Percentiles rank a stretch among this genome's conserved stretches.
Conservation (phyloP, 2,888 invertebrate species). For the Melieria crassipennis region DNA sequence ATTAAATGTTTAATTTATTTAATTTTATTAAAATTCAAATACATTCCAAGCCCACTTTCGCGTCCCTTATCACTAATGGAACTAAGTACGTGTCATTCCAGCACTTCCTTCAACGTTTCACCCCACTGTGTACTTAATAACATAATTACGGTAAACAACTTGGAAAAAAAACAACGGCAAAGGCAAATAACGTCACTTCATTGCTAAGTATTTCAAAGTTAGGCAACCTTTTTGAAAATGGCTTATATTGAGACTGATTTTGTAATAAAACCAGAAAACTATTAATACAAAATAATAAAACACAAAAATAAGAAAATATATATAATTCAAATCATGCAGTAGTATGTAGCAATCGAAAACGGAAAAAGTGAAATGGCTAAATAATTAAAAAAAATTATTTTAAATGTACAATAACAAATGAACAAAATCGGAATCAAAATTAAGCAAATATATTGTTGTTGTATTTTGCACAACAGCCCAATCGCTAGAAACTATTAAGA, state of each 20-base stretch:
- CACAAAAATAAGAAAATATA: constrained; percentile 4
- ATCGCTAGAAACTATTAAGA: too few species aligned
- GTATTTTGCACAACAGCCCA: constrained; percentile 12
- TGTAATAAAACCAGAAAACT: constrained; percentile 47
- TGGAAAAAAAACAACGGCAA: background rate
- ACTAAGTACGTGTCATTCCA: too few species aligned
- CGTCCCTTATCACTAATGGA: too few species aligned
- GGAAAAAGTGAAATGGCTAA: background rate
- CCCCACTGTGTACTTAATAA: background rate
- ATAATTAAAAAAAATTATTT: background rate
- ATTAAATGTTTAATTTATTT: too few species aligned
- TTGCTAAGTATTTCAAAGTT: constrained; percentile 30
- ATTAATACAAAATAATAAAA: constrained; percentile 13
- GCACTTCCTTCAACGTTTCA: too few species aligned
- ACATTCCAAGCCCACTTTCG: too few species aligned
- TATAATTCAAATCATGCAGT: background rate
- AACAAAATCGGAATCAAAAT: background rate
- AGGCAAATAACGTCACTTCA: constrained; percentile 16
- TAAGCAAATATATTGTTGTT: constrained; percentile 5
- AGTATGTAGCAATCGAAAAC: constrained; percentile 7
- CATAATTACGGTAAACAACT: background rate
- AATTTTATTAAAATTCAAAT: too few species aligned
- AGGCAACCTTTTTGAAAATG: constrained; percentile 48
- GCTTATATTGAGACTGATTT: constrained; percentile 62
- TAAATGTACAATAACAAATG: background rate